These are phyloP conservation scores for Epiperipatus broadwayi DNA, from an alignment of 2,888 invertebrate species.

Conservation along the genomic window DNA sequence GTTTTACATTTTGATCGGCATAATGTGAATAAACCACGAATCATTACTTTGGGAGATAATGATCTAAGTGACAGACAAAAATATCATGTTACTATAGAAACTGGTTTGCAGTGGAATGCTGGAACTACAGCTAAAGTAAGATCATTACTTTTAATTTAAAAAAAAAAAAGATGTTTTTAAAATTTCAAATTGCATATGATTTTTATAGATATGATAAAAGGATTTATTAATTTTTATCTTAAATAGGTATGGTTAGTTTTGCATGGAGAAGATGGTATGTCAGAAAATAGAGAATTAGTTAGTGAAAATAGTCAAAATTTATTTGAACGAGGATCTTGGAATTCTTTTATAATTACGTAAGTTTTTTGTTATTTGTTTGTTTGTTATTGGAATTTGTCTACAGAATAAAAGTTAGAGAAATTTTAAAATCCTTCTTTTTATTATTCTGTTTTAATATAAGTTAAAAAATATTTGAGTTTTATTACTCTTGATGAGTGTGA, in stretches of 20 bases:
- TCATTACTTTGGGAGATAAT: slow-evolving; percentile 28
- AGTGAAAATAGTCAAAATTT: slow-evolving; percentile 23
- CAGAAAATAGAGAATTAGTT: slow-evolving; percentile 28
- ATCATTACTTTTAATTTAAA: not conserved
- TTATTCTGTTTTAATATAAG: not conserved
- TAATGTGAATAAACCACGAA: too few species aligned
- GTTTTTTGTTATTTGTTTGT: slow-evolving; percentile 14
- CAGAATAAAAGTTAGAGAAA: not conserved
- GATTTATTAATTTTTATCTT: not conserved
- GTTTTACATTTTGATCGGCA: too few species aligned
- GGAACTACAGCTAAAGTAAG: slow-evolving; percentile 28
- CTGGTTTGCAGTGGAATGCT: slow-evolving; percentile 25
- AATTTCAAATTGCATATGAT: not conserved
- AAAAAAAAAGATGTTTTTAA: not conserved
- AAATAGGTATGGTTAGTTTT: slow-evolving; percentile 29
- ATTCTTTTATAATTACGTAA: slow-evolving; percentile 29
- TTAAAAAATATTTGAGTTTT: not conserved
- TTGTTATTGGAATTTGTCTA: not conserved
- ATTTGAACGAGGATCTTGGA: slow-evolving; percentile 27
- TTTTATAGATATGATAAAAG: not conserved
- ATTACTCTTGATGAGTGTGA: not conserved
- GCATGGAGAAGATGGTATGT: slow-evolving; percentile 30
- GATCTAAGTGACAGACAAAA: slow-evolving; percentile 23
- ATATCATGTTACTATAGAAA: slow-evolving; percentile 27
- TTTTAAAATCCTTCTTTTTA: not conserved